Percentiles rank a stretch among this genome's conserved stretches.
phyloP scores from a whole-genome alignment of 2,888 invertebrate species.

The Pseudococcus longispinus region DNA sequence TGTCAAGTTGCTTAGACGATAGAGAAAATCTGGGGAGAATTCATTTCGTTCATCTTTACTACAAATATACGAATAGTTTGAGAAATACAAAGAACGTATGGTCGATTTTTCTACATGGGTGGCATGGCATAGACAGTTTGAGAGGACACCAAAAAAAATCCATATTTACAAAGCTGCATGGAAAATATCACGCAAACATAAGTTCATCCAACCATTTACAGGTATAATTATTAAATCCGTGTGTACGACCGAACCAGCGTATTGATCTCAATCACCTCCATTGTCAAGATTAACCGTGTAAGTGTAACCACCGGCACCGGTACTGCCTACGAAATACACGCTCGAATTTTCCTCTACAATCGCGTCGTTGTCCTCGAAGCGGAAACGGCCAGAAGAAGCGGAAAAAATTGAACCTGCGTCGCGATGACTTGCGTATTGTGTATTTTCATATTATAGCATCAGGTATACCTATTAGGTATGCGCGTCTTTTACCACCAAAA shows the following conservation, averaged over 20 bases:
- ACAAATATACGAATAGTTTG: background rate
- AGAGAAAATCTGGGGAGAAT: background rate
- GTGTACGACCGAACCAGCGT: background rate
- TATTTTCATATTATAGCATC: too few relatives aligned
- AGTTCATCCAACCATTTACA: background rate
- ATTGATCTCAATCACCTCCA: background rate
- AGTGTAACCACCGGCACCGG: background rate
- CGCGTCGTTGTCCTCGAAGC: background rate
- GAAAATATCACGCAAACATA: background rate
- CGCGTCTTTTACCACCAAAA: background rate
- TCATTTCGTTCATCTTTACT: background rate
- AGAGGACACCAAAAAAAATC: too few relatives aligned
- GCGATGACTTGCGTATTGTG: background rate
- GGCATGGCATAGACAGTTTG: too few relatives aligned
- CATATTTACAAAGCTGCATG: too few relatives aligned
- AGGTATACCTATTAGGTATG: too few relatives aligned
- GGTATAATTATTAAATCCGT: background rate
- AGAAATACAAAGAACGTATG: background rate
- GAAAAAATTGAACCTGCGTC: background rate
- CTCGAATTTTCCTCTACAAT: background rate
- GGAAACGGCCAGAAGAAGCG: constrained; percentile 20
- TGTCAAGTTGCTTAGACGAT: background rate
- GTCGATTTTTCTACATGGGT: too few relatives aligned
- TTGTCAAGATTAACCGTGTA: background rate
- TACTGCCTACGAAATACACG: background rate